Evolutionary conservation across 1,140 invertebrate genomes (phyloP).

Genomic region (Hylyphantes graminicola): DNA sequence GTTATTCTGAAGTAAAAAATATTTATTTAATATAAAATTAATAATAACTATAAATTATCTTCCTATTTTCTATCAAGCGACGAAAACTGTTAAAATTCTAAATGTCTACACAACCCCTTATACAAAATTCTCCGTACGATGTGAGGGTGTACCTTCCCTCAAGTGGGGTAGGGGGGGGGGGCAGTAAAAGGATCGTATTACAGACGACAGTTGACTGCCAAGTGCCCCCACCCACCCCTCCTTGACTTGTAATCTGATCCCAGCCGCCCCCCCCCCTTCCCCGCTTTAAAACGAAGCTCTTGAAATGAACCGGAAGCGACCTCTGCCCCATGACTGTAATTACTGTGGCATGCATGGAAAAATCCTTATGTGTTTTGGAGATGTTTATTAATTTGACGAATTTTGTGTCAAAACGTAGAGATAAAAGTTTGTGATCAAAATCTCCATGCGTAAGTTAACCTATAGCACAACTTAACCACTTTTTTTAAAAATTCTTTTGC

Average conservation of each 20-base stretch:
- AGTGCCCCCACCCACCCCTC: not conserved
- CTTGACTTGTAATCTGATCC: conserved; percentile 27
- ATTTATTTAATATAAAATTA: no score
- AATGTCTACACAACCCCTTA: not conserved
- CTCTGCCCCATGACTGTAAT: not conserved
- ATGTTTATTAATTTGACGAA: no score
- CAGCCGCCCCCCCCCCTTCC: conserved; percentile 5
- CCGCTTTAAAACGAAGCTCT: not conserved
- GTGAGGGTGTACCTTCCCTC: conserved; percentile 6
- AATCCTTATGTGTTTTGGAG: no score
- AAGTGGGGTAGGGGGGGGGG: not conserved
- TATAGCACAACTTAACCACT: no score
- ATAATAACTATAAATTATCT: no score
- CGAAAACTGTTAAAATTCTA: not conserved
- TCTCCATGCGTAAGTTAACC: no score
- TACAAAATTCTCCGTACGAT: not conserved
- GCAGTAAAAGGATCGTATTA: conserved; percentile 1
- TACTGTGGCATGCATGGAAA: no score
- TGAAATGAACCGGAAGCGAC: conserved; percentile 2
- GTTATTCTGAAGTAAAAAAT: no score
- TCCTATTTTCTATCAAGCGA: no score
- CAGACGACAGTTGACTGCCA: not conserved
- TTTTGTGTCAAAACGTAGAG: no score
- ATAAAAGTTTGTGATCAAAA: no score
- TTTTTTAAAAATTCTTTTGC: no score